phyloP scores from a whole-genome alignment of 2,113 vertebrate genomes.

The Salvator merianae region DNA sequence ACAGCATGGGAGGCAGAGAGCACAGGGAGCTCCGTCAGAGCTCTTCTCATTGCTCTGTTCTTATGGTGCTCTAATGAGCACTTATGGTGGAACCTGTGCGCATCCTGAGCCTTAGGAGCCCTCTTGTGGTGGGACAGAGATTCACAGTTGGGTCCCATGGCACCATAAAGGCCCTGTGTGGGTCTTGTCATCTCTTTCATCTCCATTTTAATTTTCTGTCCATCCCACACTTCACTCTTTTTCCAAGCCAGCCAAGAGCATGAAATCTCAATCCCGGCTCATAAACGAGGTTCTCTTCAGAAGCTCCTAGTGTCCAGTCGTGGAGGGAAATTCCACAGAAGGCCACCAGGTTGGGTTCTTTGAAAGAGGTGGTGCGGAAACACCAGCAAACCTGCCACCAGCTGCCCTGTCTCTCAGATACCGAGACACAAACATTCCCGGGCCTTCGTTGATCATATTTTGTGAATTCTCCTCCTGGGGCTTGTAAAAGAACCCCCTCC shows the following conservation, averaged over 20 bases:
- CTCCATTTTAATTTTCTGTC: not conserved
- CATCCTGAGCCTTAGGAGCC: too few species aligned
- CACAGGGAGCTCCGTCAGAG: too few species aligned
- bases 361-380: not conserved
- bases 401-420: not conserved
- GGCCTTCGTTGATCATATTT: not conserved
- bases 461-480: not conserved
- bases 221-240: not conserved
- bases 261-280: not conserved
- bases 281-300: not conserved
- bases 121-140: too few species aligned
- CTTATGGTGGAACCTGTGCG: not conserved
- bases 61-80: not conserved
- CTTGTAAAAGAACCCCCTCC: constrained; percentile 20
- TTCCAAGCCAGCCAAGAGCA: not conserved
- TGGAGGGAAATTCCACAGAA: not conserved
- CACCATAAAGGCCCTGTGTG: too few species aligned
- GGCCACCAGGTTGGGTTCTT: not conserved
- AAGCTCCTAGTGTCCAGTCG: not conserved
- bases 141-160: too few species aligned
- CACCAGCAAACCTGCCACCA: not conserved
- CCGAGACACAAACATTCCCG: not conserved
- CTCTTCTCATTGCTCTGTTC: too few species aligned
- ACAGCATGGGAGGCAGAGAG: not conserved
- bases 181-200: not conserved